Percentiles rank a stretch among this genome's conserved stretches.
Evolutionary conservation across 2,888 invertebrate genomes (phyloP).

Genomic region (Limnephilus auricula): DNA sequence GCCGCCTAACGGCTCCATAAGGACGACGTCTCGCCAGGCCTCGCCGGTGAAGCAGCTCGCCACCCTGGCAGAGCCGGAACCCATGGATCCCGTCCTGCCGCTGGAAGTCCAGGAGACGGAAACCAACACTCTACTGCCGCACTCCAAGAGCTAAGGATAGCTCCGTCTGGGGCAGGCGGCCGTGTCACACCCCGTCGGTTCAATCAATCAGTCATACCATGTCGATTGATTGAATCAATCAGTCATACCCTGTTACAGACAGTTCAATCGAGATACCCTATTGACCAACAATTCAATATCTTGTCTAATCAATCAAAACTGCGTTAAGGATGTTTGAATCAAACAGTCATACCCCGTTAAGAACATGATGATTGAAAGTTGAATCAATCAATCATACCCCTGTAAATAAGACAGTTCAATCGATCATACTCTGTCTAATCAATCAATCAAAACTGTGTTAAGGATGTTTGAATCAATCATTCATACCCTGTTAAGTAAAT

Average conservation of each 20-base stretch:
- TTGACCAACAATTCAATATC: too few relatives aligned
- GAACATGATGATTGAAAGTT: background rate
- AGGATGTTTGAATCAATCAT: too few relatives aligned
- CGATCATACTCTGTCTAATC: background rate
- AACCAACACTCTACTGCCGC: conserved; percentile 56
- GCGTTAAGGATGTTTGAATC: background rate
- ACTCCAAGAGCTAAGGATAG: conserved; percentile 40
- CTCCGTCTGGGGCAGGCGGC: background rate
- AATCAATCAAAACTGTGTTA: too few relatives aligned
- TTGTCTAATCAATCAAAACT: too few relatives aligned
- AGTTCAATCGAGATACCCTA: background rate
- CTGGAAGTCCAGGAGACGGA: conserved; percentile 20
- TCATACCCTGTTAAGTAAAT: too few relatives aligned
- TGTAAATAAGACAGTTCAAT: too few relatives aligned
- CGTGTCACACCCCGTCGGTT: background rate
- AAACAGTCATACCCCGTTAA: background rate
- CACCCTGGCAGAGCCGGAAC: conserved; percentile 58
- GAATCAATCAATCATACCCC: background rate
- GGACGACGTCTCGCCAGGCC: conserved; percentile 56
- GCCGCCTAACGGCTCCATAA: conserved; percentile 61
- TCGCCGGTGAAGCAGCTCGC: conserved; percentile 54
- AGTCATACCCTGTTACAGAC: background rate
- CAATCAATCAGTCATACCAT: background rate
- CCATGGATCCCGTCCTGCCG: conserved; percentile 39
- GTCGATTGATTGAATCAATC: background rate